phyloP scores from a whole-genome alignment of 2,113 vertebrate species.

The Eira barbara region DNA sequence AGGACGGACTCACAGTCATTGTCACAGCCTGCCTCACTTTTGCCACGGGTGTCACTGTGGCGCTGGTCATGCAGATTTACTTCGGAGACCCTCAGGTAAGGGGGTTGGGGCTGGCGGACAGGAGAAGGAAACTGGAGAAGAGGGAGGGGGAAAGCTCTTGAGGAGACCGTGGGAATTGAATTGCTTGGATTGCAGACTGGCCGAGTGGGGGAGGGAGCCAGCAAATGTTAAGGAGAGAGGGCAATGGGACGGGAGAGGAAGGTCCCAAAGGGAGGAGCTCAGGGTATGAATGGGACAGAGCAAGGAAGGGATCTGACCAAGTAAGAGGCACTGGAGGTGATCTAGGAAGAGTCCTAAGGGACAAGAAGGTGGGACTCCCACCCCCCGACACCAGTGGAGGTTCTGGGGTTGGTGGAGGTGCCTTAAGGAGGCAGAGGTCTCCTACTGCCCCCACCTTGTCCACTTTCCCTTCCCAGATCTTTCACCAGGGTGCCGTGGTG shows the following conservation, averaged over 20 bases:
- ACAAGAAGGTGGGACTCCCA: neutral
- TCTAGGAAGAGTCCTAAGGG: neutral
- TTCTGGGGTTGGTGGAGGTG: neutral
- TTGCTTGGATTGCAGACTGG: neutral
- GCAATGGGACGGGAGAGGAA: neutral
- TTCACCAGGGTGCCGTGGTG: slow-evolving; percentile 93
- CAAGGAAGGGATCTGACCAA: neutral
- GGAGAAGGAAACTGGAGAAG: slow-evolving; percentile 75
- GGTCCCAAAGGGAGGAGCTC: neutral
- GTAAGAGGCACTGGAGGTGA: neutral
- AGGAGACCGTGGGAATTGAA: neutral
- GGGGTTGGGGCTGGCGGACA: neutral
- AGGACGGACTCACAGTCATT: slow-evolving; percentile 95
- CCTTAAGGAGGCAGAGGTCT: neutral
- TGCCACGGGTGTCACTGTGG: slow-evolving; percentile 93
- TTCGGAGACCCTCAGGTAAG: slow-evolving; percentile 96
- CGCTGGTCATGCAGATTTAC: slow-evolving; percentile 98
- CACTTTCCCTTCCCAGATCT: slow-evolving; percentile 82
- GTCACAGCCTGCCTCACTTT: slow-evolving; percentile 98
- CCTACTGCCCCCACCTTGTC: neutral
- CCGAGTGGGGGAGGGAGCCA: neutral
- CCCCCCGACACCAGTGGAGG: neutral
- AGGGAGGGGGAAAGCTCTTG: neutral
- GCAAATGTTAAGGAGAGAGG: neutral
- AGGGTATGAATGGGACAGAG: neutral